Conservation (phyloP, 2,113 vertebrate genomes). For the Melospiza georgiana region DNA sequence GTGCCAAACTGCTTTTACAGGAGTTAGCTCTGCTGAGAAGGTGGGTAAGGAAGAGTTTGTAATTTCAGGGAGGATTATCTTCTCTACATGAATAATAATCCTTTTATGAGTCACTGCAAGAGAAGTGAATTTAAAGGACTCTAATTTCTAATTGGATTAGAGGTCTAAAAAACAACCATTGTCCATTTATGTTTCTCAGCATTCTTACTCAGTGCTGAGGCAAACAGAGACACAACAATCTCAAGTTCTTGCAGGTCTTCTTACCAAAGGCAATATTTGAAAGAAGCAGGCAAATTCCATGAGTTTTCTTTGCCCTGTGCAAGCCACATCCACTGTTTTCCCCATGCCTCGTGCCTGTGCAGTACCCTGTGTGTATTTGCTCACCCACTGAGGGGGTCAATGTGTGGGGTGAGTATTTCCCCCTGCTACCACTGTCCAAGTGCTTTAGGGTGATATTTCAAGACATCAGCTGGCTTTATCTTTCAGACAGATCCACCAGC, state of each 20-base stretch:
- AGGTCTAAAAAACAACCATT: neutral
- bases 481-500: neutral
- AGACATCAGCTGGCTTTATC: neutral
- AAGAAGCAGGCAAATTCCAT: neutral
- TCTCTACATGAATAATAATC: neutral
- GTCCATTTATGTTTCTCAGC: neutral
- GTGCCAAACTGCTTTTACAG: neutral
- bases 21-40: neutral
- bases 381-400: neutral
- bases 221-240: neutral
- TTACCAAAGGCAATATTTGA: neutral
- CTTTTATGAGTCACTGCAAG: neutral
- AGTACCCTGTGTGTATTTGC: fast-evolving
- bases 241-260: neutral
- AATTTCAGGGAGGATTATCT: neutral
- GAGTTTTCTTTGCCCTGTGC: neutral
- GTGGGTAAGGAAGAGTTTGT: neutral
- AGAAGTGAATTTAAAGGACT: neutral
- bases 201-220: neutral
- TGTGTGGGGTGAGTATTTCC: neutral
- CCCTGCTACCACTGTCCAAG: neutral
- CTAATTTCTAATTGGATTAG: neutral
- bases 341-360: neutral
- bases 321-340: neutral
- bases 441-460: neutral